Conservation (phyloP, 2,888 invertebrate genomes). For the Ectemnius lituratus region DNA sequence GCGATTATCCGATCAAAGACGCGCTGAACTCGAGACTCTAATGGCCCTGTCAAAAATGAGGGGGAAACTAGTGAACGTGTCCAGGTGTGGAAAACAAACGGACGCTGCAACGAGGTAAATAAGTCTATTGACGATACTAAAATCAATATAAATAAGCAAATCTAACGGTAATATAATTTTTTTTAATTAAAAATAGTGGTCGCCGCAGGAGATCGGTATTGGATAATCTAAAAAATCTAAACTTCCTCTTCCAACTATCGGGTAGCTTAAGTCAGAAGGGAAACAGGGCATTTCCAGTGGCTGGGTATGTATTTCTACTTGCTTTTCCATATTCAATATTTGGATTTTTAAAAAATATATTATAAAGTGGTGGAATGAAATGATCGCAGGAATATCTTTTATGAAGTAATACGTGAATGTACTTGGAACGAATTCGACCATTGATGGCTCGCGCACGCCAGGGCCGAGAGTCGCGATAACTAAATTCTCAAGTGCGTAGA, state of each 20-base stretch:
- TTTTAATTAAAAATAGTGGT: conserved; percentile 25
- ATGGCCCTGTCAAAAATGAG: conserved; percentile 46
- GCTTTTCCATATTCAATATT: neutral
- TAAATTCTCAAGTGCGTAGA: conserved; percentile 40
- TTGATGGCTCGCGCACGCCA: neutral
- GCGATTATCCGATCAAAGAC: conserved; percentile 58
- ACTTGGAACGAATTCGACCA: neutral
- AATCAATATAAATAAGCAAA: conserved; percentile 1
- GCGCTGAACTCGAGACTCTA: conserved; percentile 53
- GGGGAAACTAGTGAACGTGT: conserved; percentile 22
- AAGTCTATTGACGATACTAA: neutral
- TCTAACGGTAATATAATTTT: neutral
- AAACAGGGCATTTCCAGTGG: conserved; percentile 33
- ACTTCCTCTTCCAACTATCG: conserved; percentile 24
- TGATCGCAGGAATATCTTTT: too few relatives aligned
- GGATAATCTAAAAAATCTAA: conserved; percentile 28
- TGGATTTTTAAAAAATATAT: neutral
- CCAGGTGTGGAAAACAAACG: conserved; percentile 29
- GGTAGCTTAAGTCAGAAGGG: conserved; percentile 26
- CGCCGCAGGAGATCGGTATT: conserved; percentile 32
- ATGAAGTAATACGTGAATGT: too few relatives aligned
- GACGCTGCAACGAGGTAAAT: conserved; percentile 40
- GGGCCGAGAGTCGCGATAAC: neutral
- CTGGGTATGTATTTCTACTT: conserved; percentile 37
- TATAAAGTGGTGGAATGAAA: neutral